phyloP scores from a whole-genome alignment of 2,888 invertebrate genomes.

The Andricus curvator region DNA sequence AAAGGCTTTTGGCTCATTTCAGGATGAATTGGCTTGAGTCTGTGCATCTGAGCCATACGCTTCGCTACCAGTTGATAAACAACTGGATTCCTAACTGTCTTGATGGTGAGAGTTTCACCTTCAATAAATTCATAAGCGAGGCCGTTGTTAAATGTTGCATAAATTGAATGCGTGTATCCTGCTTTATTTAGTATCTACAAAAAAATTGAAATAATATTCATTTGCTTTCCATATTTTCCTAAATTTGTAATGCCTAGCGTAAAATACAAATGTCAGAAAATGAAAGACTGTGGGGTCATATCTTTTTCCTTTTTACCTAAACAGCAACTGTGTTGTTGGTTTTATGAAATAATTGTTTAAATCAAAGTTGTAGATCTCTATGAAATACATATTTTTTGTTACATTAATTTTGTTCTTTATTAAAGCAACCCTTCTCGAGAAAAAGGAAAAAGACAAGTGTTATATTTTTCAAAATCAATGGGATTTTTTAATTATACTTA shows the following conservation, averaged over 20 bases:
- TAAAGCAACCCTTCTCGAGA: too few species aligned
- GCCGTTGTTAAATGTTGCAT: slow-evolving; percentile 96
- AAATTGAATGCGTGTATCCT: slow-evolving; percentile 91
- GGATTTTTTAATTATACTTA: too few species aligned
- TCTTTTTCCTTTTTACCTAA: too few species aligned
- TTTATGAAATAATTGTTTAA: too few species aligned
- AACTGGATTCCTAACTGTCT: slow-evolving; percentile 82
- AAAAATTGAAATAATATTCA: slow-evolving; percentile 15
- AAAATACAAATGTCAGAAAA: too few species aligned
- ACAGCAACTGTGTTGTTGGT: too few species aligned
- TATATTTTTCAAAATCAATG: too few species aligned
- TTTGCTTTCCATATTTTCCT: neutral
- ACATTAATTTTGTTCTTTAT: too few species aligned
- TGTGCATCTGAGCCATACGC: slow-evolving; percentile 92
- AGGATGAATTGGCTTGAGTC: slow-evolving; percentile 78
- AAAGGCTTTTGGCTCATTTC: slow-evolving; percentile 81
- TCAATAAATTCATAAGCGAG: slow-evolving; percentile 93
- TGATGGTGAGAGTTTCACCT: slow-evolving; percentile 87
- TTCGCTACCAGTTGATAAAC: slow-evolving; percentile 88
- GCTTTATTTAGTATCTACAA: slow-evolving; percentile 83
- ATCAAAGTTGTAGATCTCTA: too few species aligned
- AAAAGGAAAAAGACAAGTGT: too few species aligned
- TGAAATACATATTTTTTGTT: too few species aligned
- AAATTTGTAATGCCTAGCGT: neutral
- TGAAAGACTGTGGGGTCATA: too few species aligned